Percentiles rank a stretch among this genome's conserved stretches.
Evolutionary conservation across 1,140 invertebrate genomes (phyloP).

Genomic region (Chelonus insularis): DNA sequence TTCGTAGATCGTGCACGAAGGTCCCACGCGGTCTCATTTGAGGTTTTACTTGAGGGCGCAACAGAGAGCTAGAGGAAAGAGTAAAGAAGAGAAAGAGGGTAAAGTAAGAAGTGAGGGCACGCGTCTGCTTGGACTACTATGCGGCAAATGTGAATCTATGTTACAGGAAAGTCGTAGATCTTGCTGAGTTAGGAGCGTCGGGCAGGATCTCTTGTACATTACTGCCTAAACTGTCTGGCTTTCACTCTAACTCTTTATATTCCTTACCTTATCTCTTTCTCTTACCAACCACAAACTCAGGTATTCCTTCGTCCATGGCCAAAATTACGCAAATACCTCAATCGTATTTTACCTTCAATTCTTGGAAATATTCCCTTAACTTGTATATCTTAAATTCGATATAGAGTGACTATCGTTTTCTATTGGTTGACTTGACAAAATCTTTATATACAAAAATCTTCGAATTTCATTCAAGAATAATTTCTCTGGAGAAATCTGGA

Average conservation of each 20-base stretch:
- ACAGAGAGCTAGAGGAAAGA: constrained; percentile 4
- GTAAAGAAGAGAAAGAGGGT: constrained; percentile 9
- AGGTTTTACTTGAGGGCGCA: constrained; percentile 32
- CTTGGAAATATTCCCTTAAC: constrained; percentile 6
- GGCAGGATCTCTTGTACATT: constrained; percentile 23
- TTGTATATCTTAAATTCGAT: constrained; percentile 2
- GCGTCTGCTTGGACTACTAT: constrained; percentile 29
- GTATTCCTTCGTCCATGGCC: constrained; percentile 21
- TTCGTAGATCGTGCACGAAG: constrained; percentile 32
- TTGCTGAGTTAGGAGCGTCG: constrained; percentile 32
- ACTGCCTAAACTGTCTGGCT: constrained; percentile 21
- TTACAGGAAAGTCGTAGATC: constrained; percentile 37
- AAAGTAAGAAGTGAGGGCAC: constrained; percentile 20
- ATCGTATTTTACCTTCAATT: constrained; percentile 10
- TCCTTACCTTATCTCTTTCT: neutral
- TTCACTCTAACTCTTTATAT: constrained; percentile 1
- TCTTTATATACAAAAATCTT: constrained; percentile 4
- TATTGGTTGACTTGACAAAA: neutral
- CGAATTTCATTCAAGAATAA: constrained; percentile 26
- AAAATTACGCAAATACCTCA: constrained; percentile 26
- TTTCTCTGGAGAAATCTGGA: constrained; percentile 35
- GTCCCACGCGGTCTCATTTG: constrained; percentile 32
- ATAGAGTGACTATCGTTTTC: neutral
- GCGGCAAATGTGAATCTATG: constrained; percentile 38
- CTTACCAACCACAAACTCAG: constrained; percentile 8